A percentile compares a stretch with the other conserved stretches of the same genome.
Conservation (phyloP, 2,113 vertebrate genomes). For the Myanophis thanlyinensis region DNA sequence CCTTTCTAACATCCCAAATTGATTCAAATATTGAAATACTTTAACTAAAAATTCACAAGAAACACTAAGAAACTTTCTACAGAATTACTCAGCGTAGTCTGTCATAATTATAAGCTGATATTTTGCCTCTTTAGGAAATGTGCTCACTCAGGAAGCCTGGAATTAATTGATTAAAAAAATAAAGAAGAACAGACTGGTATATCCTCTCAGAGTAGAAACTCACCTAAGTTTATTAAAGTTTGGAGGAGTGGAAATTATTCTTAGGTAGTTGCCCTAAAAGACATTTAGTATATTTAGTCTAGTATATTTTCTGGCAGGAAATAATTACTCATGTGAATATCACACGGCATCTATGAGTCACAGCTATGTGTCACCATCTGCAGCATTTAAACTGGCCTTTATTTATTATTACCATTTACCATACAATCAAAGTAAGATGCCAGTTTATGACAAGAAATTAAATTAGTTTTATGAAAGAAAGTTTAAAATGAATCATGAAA, state of each 20-base stretch:
- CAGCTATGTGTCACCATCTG: slow-evolving; percentile 22
- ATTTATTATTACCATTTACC: background rate
- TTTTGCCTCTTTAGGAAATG: slow-evolving; percentile 68
- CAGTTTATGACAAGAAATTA: background rate
- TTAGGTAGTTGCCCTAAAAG: slow-evolving; percentile 52
- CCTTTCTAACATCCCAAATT: background rate
- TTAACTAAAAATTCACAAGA: background rate
- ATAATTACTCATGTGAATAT: slow-evolving; percentile 16
- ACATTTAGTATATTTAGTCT: slow-evolving; percentile 30
- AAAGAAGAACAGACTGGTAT: slow-evolving; percentile 40
- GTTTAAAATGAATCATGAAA: background rate
- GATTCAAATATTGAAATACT: background rate
- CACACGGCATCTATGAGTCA: slow-evolving; percentile 24
- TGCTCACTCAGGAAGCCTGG: slow-evolving; percentile 73
- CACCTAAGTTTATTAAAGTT: slow-evolving; percentile 45
- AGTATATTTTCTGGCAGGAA: slow-evolving; percentile 37
- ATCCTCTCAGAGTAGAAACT: slow-evolving; percentile 55
- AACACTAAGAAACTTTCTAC: slow-evolving; percentile 46
- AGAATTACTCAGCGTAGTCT: slow-evolving; percentile 33
- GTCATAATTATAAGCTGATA: slow-evolving; percentile 49
- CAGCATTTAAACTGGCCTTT: background rate
- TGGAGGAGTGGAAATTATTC: slow-evolving; percentile 36
- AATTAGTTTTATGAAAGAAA: background rate
- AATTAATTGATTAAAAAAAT: slow-evolving; percentile 60
- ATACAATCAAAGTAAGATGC: background rate